phyloP scores from a whole-genome alignment of 2,888 invertebrate genomes.

The Xanthorhoe designata region DNA sequence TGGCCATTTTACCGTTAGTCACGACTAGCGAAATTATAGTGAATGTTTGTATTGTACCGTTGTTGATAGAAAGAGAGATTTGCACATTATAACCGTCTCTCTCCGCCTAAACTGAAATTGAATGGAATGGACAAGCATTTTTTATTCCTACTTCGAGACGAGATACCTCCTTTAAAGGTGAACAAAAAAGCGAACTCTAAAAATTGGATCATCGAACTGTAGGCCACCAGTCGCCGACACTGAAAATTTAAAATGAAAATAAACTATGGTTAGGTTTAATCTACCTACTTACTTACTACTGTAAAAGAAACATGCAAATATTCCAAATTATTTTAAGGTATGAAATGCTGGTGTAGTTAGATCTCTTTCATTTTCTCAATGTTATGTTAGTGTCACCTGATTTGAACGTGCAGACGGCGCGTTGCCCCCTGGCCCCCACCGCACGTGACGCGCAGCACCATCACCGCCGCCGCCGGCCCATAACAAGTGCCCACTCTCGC shows the following conservation, averaged over 20 bases:
- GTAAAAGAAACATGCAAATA: neutral
- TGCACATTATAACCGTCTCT: conserved; percentile 55
- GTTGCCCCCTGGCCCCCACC: conserved; percentile 70
- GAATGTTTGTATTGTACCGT: conserved; percentile 40
- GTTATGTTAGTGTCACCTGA: conserved; percentile 50
- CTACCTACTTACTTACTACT: neutral
- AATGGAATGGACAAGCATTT: conserved; percentile 63
- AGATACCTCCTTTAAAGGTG: conserved; percentile 59
- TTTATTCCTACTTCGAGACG: conserved; percentile 55
- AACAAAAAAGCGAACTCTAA: conserved; percentile 73
- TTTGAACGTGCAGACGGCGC: conserved; percentile 64
- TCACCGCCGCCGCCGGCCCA: conserved; percentile 49
- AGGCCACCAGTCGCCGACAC: conserved; percentile 53
- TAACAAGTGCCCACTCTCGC: conserved; percentile 71
- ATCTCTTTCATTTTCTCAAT: conserved; percentile 22
- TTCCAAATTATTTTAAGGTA: neutral
- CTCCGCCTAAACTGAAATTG: conserved; percentile 58
- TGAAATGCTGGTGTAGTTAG: neutral
- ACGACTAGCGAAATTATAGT: conserved; percentile 48
- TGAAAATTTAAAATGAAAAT: neutral
- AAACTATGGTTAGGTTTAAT: neutral
- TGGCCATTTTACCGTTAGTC: conserved; percentile 70
- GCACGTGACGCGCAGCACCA: conserved; percentile 57
- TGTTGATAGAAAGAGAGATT: conserved; percentile 62
- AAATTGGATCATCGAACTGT: conserved; percentile 81